Evolutionary conservation across 92 coral and sea anemone genomes (phyloP), one percentile per base, ranked within the genome.

Genomic region (Heteractis magnifica): DNA sequence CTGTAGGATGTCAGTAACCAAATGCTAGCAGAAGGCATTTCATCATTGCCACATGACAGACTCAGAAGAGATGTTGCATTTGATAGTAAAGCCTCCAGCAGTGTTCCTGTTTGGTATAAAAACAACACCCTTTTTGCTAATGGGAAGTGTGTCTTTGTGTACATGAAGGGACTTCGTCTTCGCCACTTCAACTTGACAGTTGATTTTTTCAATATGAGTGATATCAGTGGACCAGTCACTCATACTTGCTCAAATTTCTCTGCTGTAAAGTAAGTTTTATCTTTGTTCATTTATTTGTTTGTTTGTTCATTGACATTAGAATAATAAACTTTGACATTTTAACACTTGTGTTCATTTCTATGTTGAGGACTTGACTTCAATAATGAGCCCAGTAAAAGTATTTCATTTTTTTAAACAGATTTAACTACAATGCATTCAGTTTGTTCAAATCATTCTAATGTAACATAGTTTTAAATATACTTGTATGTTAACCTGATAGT

Each of bases 11-110:
- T 89, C 51, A 58, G 71, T n/a, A 77, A 86, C 52, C 84, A 85
- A 71, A 84, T 20, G 34, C 65, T 89, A 52, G 84, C 81, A 5
- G 90, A 83, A 65, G 85, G 68, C 64, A 56, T 81, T 52, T 78
- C 89, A 16, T 52, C 72, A 6, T 80, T 60, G 44, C 89, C 89
- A 13, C 89, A 86, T 74, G 94, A 91, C 84, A 80, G 94, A 79
- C 83, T 91, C 6, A 77, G 94, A 55, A 55, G 94, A 60, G 92
- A 72, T 34, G 75, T 52, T 11, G 58, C 18, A 0, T 10, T 20
- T 49, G 62, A 23, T 13, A 15, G 78, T 48, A 49, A 49, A 4
- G 76, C 23, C 5, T 3, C 48, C 73, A 14, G 52, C 12, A 15
- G 23, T 0, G 9, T 62, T 62, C 10, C 15, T 7, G 18, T 55